Conservation (phyloP, 2,113 vertebrate species). For the Oenanthe oenanthe region DNA sequence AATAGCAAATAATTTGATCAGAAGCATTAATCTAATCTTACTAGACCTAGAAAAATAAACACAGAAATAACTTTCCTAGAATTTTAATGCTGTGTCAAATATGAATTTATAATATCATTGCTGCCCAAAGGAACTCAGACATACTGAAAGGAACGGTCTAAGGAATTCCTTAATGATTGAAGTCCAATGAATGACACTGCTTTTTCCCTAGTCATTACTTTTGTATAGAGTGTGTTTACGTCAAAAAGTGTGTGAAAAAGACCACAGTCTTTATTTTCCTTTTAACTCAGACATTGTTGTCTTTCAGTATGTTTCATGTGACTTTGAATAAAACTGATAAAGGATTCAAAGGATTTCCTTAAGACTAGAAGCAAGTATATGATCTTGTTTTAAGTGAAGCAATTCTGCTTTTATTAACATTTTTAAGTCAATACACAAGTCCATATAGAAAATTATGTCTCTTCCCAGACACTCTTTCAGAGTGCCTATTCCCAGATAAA, state of each 20-base stretch:
- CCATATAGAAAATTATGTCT: not conserved
- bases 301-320: not conserved
- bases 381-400: not conserved
- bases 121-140: not conserved
- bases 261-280: not conserved
- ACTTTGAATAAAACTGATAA: slow-evolving; percentile 3
- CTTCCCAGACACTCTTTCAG: not conserved
- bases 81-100: not conserved
- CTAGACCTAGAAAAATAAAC: not conserved
- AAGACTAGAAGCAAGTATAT: not conserved
- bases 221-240: not conserved
- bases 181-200: not conserved
- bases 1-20: not conserved
- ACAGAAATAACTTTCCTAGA: not conserved
- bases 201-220: not conserved
- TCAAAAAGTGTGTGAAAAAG: not conserved
- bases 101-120: not conserved
- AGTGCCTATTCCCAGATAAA: not conserved
- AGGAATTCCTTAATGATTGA: not conserved
- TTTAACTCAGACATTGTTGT: not conserved
- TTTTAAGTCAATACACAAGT: not conserved
- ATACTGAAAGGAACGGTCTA: not conserved
- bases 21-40: not conserved
- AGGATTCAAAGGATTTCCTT: not conserved
- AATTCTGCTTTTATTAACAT: not conserved